Evolutionary conservation across 2,888 invertebrate genomes (phyloP), one percentile per base, ranked within the genome.

Genomic region (Eurytoma californica): DNA sequence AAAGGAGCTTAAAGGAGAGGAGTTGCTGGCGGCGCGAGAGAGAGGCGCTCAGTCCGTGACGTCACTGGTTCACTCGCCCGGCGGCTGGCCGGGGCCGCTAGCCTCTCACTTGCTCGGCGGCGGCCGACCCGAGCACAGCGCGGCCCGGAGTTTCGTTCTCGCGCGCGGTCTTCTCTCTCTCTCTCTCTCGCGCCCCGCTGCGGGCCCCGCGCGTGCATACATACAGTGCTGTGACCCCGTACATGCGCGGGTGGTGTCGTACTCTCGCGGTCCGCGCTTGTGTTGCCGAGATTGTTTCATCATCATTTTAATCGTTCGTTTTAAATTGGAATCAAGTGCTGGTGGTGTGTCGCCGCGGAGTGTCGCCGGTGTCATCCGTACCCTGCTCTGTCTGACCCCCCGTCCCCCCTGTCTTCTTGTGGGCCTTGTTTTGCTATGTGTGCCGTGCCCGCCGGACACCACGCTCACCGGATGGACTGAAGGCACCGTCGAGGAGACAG

Each of bases 21-120:
- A 30, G 63, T 18, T 47, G 18, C 18, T 39, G 39, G 39, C 39
- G 39, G 39, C 39, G 84, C 84, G 82, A 83, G 16, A 72, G 49
- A 49, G 72, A 51, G 20, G 82, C 80, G 72, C 77, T 78, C 57
- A 55, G 39, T 63, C 66, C 58, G 65, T 87, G 88, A 87, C 87
- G 87, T 87, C 87, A 88, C 85, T 84, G 83, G 83, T 83, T 83
- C 83, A 83, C 39, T 80, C 84, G 86, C 84, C 85, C 84, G 84
- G 85, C 84, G 86, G 30, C 79, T 39, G 39, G 39, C 39, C 39
- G 39, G 39, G 39, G 39, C 39, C 39, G 39, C 39, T 39, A 39
- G 83, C 87, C 88, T 88, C 87, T 88, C 87, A 88, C 88, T 88
- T 85, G 83, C 85, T 84, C 85, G 87, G 82, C 86, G 85, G 85